These are phyloP conservation scores for Antedon mediterranea DNA, from an alignment of 53 echinoderm and acorn worm species.

Conservation along the genomic window DNA sequence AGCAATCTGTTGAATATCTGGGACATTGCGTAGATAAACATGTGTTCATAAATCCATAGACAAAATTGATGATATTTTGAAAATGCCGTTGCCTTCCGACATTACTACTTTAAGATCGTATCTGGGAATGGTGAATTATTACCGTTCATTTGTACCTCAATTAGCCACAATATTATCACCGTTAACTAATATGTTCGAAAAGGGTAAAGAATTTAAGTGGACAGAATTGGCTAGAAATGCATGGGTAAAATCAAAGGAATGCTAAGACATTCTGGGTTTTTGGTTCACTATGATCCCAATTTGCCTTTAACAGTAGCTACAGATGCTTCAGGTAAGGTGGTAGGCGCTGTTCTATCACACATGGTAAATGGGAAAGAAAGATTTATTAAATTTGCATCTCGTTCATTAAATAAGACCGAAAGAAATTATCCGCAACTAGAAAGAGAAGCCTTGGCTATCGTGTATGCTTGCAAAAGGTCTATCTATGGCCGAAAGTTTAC, in stretches of 20 bases:
- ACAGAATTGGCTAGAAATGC: too few relatives aligned
- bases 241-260: neutral
- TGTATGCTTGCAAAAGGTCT: conserved; percentile 11
- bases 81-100: too few relatives aligned
- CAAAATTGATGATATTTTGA: too few relatives aligned
- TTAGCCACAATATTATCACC: too few relatives aligned
- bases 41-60: too few relatives aligned
- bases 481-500: conserved; percentile 18
- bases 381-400: conserved; percentile 4
- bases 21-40: too few relatives aligned
- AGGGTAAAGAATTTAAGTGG: too few relatives aligned
- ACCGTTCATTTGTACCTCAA: too few relatives aligned
- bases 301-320: neutral
- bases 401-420: conserved; percentile 14
- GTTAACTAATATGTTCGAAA: too few relatives aligned
- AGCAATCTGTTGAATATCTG: too few relatives aligned
- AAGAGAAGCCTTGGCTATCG: conserved; percentile 18
- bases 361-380: neutral
- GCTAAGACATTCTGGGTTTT: neutral
- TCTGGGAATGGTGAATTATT: too few relatives aligned
- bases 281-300: neutral
- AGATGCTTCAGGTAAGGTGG: neutral
- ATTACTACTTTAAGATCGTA: too few relatives aligned
- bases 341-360: neutral
- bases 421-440: conserved; percentile 15